These are phyloP conservation scores for Leucoraja erinaceus DNA, from an alignment of 2,113 vertebrate species.

Conservation along the genomic window DNA sequence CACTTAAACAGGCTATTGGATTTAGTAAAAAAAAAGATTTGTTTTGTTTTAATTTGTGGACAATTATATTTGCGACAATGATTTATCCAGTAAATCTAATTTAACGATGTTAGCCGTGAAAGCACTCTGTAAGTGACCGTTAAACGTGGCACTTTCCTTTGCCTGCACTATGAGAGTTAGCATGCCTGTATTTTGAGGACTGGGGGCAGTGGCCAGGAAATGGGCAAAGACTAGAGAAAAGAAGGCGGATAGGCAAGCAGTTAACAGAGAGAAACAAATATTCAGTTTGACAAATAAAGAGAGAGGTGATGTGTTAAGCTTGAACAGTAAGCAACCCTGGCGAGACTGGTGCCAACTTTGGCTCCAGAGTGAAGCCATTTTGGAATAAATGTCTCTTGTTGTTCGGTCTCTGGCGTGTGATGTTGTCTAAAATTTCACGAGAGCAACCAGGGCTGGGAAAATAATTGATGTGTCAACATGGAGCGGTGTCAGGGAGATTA, in stretches of 20 bases:
- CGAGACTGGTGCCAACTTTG: neutral
- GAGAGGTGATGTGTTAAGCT: too few species aligned
- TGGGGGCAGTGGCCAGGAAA: neutral
- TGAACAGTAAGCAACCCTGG: neutral
- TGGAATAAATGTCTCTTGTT: neutral
- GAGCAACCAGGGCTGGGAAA: constrained; percentile 14
- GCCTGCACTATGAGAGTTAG: too few species aligned
- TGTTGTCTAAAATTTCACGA: neutral
- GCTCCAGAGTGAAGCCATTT: constrained; percentile 4
- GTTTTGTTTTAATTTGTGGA: neutral
- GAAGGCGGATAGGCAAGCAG: neutral
- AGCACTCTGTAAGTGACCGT: neutral
- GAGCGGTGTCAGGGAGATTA: constrained; percentile 2
- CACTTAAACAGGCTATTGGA: neutral
- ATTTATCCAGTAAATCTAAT: neutral
- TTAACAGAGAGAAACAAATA: neutral
- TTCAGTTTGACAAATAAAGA: neutral
- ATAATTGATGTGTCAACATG: neutral
- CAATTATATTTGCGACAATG: neutral
- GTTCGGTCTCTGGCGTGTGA: neutral
- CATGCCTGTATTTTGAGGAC: neutral
- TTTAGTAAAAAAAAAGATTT: neutral
- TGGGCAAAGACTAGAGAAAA: neutral
- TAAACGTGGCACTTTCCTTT: neutral
- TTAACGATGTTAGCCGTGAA: neutral